A percentile compares a stretch with the other conserved stretches of the same genome.
phyloP scores from a whole-genome alignment of 2,888 invertebrate genomes.

The Cephus nigrinus region DNA sequence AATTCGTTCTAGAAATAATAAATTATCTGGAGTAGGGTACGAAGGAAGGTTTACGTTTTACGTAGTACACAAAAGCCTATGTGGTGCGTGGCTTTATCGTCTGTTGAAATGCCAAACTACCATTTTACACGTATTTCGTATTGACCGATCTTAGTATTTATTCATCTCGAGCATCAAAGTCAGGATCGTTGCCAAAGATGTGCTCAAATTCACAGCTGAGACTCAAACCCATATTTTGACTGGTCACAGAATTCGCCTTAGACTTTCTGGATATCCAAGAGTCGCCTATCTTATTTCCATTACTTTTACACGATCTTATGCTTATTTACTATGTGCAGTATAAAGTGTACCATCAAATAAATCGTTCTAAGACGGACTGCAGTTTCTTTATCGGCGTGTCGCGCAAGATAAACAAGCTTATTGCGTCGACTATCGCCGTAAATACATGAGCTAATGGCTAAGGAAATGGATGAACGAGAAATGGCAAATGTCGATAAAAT shows the following conservation, averaged over 20 bases:
- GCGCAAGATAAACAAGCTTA: neutral
- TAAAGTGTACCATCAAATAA: neutral
- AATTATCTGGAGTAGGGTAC: neutral
- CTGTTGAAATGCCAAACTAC: neutral
- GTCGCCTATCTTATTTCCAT: neutral
- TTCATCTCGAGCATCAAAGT: neutral
- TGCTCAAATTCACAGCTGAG: neutral
- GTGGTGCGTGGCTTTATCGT: neutral
- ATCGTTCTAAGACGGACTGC: neutral
- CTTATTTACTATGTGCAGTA: neutral
- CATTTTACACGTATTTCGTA: neutral
- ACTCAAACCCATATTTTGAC: neutral
- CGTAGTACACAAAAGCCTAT: neutral
- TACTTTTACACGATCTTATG: neutral
- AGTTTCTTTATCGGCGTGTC: neutral
- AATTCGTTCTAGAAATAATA: neutral
- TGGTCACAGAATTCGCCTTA: neutral
- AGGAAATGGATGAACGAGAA: neutral
- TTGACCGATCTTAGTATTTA: neutral
- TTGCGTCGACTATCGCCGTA: too few species aligned
- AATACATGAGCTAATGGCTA: neutral
- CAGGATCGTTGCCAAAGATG: neutral
- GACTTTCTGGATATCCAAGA: neutral
- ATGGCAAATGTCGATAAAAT: neutral
- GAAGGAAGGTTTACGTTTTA: neutral